A percentile compares a stretch with the other conserved stretches of the same genome.
These are phyloP conservation scores for Podotricha telesiphe DNA, from an alignment of 2,888 invertebrate genomes.

Conservation along the genomic window DNA sequence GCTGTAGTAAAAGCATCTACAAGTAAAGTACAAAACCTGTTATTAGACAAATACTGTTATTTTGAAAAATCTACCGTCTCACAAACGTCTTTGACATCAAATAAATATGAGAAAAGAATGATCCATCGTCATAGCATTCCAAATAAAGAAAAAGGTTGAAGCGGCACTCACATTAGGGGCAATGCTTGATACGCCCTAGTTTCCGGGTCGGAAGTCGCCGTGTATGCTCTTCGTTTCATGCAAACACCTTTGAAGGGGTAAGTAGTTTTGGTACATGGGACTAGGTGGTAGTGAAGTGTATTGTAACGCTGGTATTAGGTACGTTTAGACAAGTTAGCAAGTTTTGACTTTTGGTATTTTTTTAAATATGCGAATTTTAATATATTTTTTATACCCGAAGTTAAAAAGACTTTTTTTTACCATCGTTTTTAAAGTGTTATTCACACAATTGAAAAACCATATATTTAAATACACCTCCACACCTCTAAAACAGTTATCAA, in stretches of 20 bases:
- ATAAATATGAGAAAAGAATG: constrained; percentile 19
- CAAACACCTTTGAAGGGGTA: constrained; percentile 37
- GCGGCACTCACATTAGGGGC: constrained; percentile 41
- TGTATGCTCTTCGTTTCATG: constrained; percentile 42
- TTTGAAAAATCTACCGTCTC: background rate
- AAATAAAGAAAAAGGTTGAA: constrained; percentile 41
- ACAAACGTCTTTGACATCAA: background rate
- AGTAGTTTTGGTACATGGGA: constrained; percentile 24
- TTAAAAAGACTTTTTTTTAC: no score
- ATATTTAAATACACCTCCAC: no score
- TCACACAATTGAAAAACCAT: no score
- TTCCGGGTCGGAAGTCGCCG: constrained; percentile 43
- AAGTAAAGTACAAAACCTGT: no score
- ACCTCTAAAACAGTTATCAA: no score
- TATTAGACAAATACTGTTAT: background rate
- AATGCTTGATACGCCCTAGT: constrained; percentile 46
- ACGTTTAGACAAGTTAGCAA: background rate
- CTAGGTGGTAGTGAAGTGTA: background rate
- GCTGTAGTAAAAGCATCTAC: no score
- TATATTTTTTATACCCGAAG: no score
- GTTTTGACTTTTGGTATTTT: no score
- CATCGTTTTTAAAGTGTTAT: no score
- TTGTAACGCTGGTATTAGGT: background rate
- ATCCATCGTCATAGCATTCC: constrained; percentile 19
- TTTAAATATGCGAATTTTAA: no score